Evolutionary conservation across 2,888 invertebrate genomes (phyloP).

Genomic region (Trichopria drosophilae): DNA sequence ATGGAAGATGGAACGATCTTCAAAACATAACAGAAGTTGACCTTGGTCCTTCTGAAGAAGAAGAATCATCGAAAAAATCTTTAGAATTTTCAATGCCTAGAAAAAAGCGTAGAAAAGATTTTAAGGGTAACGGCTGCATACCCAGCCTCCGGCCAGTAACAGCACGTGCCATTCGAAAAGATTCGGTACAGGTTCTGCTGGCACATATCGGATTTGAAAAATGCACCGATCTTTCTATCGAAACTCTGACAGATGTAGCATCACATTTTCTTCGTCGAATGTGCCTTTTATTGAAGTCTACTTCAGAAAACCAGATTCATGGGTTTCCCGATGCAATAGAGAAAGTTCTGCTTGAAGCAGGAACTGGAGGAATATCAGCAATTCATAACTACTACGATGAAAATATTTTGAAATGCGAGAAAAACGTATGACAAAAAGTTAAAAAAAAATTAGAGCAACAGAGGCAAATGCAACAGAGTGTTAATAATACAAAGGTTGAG

Average conservation of each 20-base stretch:
- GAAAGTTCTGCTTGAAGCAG: constrained; percentile 65
- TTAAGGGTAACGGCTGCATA: constrained; percentile 39
- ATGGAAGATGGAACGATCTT: constrained; percentile 52
- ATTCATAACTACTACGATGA: constrained; percentile 66
- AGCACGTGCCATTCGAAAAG: constrained; percentile 54
- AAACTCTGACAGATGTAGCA: constrained; percentile 60
- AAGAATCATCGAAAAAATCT: too few species aligned
- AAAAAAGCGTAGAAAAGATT: constrained; percentile 40
- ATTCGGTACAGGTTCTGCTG: constrained; percentile 60
- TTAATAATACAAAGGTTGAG: constrained; percentile 49
- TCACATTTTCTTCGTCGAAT: constrained; percentile 61
- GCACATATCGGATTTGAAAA: constrained; percentile 64
- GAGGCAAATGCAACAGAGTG: constrained; percentile 45
- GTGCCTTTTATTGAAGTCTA: constrained; percentile 59
- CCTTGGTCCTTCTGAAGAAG: constrained; percentile 31
- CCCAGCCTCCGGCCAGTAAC: constrained; percentile 46
- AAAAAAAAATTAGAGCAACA: constrained; percentile 50
- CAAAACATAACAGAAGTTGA: constrained; percentile 46
- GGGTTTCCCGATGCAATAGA: constrained; percentile 65
- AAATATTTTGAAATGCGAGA: constrained; percentile 49
- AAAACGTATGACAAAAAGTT: constrained; percentile 46
- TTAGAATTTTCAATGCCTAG: too few species aligned
- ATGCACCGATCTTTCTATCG: constrained; percentile 60
- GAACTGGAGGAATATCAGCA: constrained; percentile 63
- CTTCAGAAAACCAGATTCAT: constrained; percentile 61